Conservation (phyloP, 2,113 vertebrate genomes). For the Leucosticte australis region DNA sequence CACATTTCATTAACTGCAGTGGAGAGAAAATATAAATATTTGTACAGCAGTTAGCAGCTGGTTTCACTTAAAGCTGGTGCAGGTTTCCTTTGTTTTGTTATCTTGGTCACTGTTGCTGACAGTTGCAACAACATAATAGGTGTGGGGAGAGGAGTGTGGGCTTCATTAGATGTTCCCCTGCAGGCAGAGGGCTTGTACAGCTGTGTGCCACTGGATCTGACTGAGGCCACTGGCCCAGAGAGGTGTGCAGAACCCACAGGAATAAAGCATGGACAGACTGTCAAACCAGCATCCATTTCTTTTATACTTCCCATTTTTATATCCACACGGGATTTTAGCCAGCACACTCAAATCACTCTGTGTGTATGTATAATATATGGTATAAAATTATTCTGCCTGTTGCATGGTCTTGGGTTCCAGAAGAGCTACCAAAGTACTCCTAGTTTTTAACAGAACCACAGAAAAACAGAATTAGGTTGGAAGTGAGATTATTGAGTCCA, state of each 20-base stretch:
- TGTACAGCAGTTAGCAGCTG: background rate
- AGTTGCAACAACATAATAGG: background rate
- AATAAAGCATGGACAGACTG: background rate
- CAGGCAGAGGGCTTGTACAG: background rate
- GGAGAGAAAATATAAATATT: slow-evolving; percentile 58
- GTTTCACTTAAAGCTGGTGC: slow-evolving; percentile 1
- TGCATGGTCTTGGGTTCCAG: background rate
- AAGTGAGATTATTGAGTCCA: background rate
- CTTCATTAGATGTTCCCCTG: background rate
- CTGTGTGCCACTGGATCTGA: background rate
- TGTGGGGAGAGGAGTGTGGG: background rate
- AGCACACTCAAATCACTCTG: background rate
- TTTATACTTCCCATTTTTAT: background rate
- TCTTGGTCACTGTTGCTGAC: background rate
- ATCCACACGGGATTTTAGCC: background rate
- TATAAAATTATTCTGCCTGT: background rate
- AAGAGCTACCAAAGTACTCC: background rate
- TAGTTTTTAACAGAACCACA: background rate
- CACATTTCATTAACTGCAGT: slow-evolving; percentile 54
- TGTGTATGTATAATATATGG: background rate
- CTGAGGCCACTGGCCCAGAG: background rate
- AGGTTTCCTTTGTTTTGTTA: background rate
- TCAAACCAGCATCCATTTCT: background rate
- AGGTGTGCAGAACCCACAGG: background rate
- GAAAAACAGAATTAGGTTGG: background rate